Evolutionary conservation across 2,797 vertebrate genomes (phyloP), one percentile per base, ranked within the genome.

Genomic region (Bradypus variegatus): DNA sequence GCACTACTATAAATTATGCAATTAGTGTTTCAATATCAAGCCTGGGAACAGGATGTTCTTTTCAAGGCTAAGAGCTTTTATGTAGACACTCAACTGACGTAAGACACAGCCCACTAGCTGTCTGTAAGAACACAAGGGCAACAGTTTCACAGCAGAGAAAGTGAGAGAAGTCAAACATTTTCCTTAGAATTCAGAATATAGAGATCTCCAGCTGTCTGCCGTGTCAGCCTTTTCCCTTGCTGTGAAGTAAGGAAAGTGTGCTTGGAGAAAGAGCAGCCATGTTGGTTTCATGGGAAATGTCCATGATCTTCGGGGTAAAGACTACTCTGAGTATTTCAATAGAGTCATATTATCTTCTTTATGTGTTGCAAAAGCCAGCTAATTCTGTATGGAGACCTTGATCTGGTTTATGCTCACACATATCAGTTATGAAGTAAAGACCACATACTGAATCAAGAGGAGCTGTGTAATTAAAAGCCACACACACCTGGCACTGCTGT

Each of bases 61-160:
- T 90, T 88, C 95, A 93, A 95, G 90, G 91, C 23, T 91, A 60
- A 33, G 48, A 81, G 14, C 21, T 62, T 85, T 64, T 78, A 69
- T 25, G 27, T 7, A 76, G 65, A 83, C 25, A 48, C 38, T 50
- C 48, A 73, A 25, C 53, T 67, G 77, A 84, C 62, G 29, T 27
- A 60, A 67, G 70, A 75, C 82, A 89, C 75, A 86, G 15, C 69
- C 60, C 48, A 12, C 31, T n/a, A 9, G 3, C 67, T 19, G 19
- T 58, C 16, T 27, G 6, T n/a, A 29, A 86, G 88, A 38, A 81
- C 5, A 62, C 58, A 89, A 78, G 10, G 29, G 84, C 29, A 65
- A 29, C 53, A 4, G 25, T 76, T 86, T 73, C 84, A 91, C 45
- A 73, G 31, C n/a, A 31, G 9, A 83, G 45, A 89, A 93, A 67